Conservation (phyloP, 2,888 invertebrate species). For the Oscheius onirici region DNA sequence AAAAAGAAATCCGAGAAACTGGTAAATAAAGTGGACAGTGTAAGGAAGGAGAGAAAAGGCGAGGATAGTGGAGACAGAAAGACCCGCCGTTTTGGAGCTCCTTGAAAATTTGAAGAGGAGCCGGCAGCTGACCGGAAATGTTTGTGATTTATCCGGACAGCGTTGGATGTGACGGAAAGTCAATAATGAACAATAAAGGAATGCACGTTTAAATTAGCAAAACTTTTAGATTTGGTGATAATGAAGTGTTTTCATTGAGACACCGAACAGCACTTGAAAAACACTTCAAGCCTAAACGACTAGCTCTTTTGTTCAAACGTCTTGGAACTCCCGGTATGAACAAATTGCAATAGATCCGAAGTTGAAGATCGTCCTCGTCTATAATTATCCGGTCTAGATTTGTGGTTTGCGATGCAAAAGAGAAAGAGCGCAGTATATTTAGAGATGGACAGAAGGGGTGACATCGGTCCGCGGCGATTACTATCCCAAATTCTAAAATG, state of each 20-base stretch:
- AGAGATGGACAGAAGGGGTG: conserved; percentile 3
- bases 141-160: conserved; percentile 29
- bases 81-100: neutral
- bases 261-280: too few relatives aligned
- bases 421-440: neutral
- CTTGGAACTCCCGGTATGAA: neutral
- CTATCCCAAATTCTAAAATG: conserved; percentile 9
- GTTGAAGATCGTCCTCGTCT: conserved; percentile 15
- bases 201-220: neutral
- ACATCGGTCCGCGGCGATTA: conserved; percentile 11
- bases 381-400: conserved; percentile 32
- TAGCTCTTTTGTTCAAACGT: neutral
- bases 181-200: conserved; percentile 10
- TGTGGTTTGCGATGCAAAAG: conserved; percentile 31
- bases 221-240: neutral
- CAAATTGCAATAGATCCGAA: conserved; percentile 27
- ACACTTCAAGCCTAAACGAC: too few relatives aligned
- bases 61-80: neutral
- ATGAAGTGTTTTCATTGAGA: conserved; percentile 17
- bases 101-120: neutral
- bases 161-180: conserved; percentile 1
- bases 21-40: neutral
- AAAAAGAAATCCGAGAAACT: conserved; percentile 3
- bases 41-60: neutral
- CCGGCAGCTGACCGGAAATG: conserved; percentile 33